Conservation (phyloP, 2,113 vertebrate genomes). For the Lophura nycthemera region DNA sequence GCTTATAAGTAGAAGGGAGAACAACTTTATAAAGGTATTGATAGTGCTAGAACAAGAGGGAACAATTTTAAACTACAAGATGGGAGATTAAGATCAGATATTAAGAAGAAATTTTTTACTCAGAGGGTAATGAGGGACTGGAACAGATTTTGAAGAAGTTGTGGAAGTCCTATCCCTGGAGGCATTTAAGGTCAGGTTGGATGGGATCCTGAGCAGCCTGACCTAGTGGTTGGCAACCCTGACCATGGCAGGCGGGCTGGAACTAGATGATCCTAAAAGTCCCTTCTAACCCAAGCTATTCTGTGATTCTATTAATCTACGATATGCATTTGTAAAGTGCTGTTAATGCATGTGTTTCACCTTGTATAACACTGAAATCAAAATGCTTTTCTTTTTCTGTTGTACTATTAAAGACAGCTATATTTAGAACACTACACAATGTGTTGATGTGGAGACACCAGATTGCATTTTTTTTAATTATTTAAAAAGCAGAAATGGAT, state of each 20-base stretch:
- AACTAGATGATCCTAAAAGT: not conserved
- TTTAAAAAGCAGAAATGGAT: conserved; percentile 31
- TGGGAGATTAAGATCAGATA: not conserved
- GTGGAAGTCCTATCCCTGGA: not conserved
- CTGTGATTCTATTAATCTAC: not conserved
- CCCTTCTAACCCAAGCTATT: not conserved
- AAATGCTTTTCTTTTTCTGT: not conserved
- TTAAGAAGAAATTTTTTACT: not conserved
- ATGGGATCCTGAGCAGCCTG: not conserved
- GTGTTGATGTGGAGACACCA: not conserved
- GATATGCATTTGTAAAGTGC: not conserved
- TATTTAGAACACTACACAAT: not conserved
- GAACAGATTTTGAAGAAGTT: not conserved
- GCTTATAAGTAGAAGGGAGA: not conserved
- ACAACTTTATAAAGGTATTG: not conserved
- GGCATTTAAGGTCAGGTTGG: not conserved
- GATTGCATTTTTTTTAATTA: conserved; percentile 51
- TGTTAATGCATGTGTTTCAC: not conserved
- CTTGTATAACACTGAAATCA: not conserved
- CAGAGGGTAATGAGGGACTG: not conserved
- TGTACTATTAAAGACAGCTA: not conserved
- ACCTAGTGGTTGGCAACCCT: not conserved
- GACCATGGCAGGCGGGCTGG: not conserved
- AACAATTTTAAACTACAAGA: not conserved
- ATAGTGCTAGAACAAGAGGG: not conserved